phyloP scores from a whole-genome alignment of 2,888 invertebrate species.

The Hylaea fasciaria region DNA sequence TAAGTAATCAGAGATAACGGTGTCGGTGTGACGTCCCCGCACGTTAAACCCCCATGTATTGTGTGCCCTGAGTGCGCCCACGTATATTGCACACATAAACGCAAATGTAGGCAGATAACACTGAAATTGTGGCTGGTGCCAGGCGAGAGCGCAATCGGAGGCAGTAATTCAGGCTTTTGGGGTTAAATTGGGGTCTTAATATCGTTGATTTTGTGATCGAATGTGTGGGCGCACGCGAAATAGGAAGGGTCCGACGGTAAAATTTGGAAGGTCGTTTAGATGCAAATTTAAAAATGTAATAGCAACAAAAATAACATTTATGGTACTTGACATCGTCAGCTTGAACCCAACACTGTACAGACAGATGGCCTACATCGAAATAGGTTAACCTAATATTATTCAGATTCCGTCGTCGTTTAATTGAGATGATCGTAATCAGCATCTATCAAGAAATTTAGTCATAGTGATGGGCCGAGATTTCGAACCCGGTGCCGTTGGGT shows the following conservation, averaged over 20 bases:
- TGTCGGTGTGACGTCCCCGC: slow-evolving; percentile 4
- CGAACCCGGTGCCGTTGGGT: too few relatives aligned
- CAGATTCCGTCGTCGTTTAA: too few relatives aligned
- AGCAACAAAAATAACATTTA: slow-evolving; percentile 2
- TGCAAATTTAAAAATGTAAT: slow-evolving; percentile 2
- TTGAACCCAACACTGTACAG: too few relatives aligned
- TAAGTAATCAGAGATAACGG: slow-evolving; percentile 16
- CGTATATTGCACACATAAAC: slow-evolving; percentile 21
- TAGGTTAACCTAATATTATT: too few relatives aligned
- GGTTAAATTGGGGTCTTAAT: slow-evolving; percentile 22
- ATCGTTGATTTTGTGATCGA: slow-evolving; percentile 24
- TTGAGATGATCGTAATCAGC: too few relatives aligned
- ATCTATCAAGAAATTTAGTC: too few relatives aligned
- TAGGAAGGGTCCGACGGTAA: slow-evolving; percentile 10
- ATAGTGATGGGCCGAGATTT: too few relatives aligned
- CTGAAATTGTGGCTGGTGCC: slow-evolving; percentile 28
- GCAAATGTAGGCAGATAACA: slow-evolving; percentile 36
- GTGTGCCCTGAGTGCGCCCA: slow-evolving; percentile 19
- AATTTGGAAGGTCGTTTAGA: slow-evolving; percentile 6
- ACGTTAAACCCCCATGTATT: slow-evolving; percentile 12
- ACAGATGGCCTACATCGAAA: too few relatives aligned
- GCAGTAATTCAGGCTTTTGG: slow-evolving; percentile 12
- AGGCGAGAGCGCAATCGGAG: slow-evolving; percentile 23
- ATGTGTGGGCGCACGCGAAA: slow-evolving; percentile 12
- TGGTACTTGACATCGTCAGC: not conserved